These are phyloP conservation scores for Pseudocheirus occidentalis DNA, from an alignment of 2,797 vertebrate species.

Conservation along the genomic window DNA sequence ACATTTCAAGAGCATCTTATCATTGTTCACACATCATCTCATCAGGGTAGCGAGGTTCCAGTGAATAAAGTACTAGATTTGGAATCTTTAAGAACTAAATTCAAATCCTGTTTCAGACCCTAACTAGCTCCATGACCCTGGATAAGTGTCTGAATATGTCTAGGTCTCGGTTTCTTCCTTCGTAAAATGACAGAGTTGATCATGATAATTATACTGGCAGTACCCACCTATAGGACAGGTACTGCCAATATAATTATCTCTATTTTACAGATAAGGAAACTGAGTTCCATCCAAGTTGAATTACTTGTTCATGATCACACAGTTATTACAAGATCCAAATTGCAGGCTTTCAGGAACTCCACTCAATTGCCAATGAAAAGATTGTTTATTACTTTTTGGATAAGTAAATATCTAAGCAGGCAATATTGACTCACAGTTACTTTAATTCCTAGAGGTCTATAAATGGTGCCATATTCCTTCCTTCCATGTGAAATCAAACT, in stretches of 20 bases:
- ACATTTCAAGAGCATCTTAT: neutral
- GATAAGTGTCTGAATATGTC: neutral
- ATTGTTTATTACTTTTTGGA: conserved; percentile 30
- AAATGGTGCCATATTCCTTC: conserved; percentile 17
- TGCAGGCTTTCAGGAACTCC: conserved; percentile 19
- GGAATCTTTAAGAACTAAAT: neutral
- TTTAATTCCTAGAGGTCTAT: neutral
- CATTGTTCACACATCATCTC: neutral
- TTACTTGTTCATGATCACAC: neutral
- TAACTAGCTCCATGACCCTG: neutral
- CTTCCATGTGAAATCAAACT: neutral
- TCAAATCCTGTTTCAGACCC: neutral
- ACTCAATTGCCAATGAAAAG: conserved; percentile 54
- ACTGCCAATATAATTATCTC: neutral
- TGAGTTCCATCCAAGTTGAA: neutral
- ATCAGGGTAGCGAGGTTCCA: neutral
- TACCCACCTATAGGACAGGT: neutral
- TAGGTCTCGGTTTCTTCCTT: neutral
- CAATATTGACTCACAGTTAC: conserved; percentile 42
- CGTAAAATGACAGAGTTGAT: neutral
- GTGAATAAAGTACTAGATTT: neutral
- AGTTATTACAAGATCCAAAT: conserved; percentile 1
- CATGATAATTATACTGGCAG: neutral
- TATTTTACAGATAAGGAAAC: neutral
- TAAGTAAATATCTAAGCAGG: conserved; percentile 22